Conservation (phyloP, 1,140 invertebrate species). For the Pogonognathellus flavescens region DNA sequence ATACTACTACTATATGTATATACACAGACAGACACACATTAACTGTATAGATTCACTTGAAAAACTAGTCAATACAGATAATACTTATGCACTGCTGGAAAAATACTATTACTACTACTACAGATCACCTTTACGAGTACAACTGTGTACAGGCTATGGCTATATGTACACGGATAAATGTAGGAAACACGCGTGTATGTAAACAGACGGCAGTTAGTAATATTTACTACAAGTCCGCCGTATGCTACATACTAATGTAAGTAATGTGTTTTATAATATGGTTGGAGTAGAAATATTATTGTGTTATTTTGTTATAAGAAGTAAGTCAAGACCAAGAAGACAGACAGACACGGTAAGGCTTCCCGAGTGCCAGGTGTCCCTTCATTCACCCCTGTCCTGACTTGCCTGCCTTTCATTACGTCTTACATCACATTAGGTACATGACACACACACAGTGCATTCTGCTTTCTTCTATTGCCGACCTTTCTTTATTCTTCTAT, state of each 20-base stretch:
- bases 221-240: too few species aligned
- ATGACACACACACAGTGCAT: constrained; percentile 2
- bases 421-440: too few species aligned
- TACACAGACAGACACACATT: not conserved
- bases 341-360: constrained; percentile 10
- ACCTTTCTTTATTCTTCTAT: constrained; percentile 28
- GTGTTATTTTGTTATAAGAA: too few species aligned
- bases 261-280: not conserved
- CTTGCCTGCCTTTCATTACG: not conserved
- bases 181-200: too few species aligned
- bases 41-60: too few species aligned
- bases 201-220: too few species aligned
- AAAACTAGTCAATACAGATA: too few species aligned
- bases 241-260: not conserved
- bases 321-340: constrained; percentile 4
- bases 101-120: too few species aligned
- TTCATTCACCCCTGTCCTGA: not conserved
- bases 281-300: not conserved
- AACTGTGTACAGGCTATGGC: too few species aligned
- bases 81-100: too few species aligned
- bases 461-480: constrained; percentile 11
- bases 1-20: not conserved
- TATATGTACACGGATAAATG: too few species aligned
- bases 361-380: constrained; percentile 31
- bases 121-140: too few species aligned